Conservation (phyloP, 1,140 invertebrate species). For the Chrysopa pallens region DNA sequence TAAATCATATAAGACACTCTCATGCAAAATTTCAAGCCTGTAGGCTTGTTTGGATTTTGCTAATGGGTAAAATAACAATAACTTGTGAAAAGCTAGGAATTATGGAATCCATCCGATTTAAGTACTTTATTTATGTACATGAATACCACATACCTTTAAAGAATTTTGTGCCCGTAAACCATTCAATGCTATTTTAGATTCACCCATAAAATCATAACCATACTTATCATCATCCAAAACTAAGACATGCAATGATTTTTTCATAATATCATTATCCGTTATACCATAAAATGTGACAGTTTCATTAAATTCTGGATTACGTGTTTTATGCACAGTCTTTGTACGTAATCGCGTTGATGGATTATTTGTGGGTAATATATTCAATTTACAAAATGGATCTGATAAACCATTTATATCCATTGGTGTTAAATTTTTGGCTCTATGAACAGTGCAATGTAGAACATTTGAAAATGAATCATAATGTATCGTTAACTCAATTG, state of each 20-base stretch:
- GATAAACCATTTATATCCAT: conserved; percentile 83
- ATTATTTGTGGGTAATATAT: conserved; percentile 55
- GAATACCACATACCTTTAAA: conserved; percentile 23
- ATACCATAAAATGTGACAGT: conserved; percentile 79
- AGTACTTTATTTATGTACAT: too few relatives aligned
- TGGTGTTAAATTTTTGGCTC: conserved; percentile 53
- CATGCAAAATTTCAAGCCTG: too few relatives aligned
- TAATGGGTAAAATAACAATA: too few relatives aligned
- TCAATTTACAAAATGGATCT: conserved; percentile 81
- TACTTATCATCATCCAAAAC: conserved; percentile 73
- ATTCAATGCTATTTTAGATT: conserved; percentile 43
- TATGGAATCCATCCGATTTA: too few relatives aligned
- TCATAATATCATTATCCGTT: conserved; percentile 54
- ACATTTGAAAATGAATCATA: conserved; percentile 58
- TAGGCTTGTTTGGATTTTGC: too few relatives aligned
- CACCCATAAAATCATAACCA: conserved; percentile 70
- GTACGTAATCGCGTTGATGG: conserved; percentile 57
- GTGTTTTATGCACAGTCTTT: conserved; percentile 78
- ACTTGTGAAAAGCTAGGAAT: too few relatives aligned
- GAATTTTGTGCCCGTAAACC: conserved; percentile 43
- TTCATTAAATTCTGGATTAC: conserved; percentile 90
- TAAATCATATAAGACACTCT: too few relatives aligned
- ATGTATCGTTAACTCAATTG: conserved; percentile 57
- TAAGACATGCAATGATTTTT: conserved; percentile 52
- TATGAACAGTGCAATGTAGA: conserved; percentile 59